Evolutionary conservation across 2,113 vertebrate species (phyloP).

Genomic region (Pachycephala philippinensis): DNA sequence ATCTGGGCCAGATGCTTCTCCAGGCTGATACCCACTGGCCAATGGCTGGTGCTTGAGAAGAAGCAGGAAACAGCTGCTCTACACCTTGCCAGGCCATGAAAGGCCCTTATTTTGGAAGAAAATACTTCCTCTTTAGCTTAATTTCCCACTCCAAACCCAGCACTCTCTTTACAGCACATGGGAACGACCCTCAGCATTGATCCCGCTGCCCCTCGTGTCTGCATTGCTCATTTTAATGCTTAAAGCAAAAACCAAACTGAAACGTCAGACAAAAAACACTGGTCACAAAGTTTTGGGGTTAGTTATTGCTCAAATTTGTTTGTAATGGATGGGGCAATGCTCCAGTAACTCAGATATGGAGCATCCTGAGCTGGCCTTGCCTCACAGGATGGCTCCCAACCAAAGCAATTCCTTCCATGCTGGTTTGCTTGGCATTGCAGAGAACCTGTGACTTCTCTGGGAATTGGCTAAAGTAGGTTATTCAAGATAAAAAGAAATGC

Average conservation of each 20-base stretch:
- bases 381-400: background rate
- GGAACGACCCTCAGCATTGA: fast-evolving
- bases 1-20: background rate
- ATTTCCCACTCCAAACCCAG: background rate
- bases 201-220: background rate
- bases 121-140: background rate
- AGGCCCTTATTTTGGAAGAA: background rate
- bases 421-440: background rate
- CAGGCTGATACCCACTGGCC: background rate
- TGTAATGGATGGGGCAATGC: background rate
- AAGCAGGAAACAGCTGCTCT: background rate
- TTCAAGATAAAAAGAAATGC: background rate
- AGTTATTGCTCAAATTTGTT: background rate
- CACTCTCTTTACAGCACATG: background rate
- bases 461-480: background rate
- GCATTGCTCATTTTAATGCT: background rate
- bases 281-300: background rate
- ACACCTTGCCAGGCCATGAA: background rate
- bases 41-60: background rate
- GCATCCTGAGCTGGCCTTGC: background rate
- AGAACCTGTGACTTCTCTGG: background rate
- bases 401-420: background rate
- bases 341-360: background rate
- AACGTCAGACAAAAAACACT: background rate
- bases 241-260: background rate